Percentiles rank a stretch among this genome's conserved stretches.
Evolutionary conservation across 2,797 vertebrate species (phyloP).

Genomic region (Pristis pectinata): DNA sequence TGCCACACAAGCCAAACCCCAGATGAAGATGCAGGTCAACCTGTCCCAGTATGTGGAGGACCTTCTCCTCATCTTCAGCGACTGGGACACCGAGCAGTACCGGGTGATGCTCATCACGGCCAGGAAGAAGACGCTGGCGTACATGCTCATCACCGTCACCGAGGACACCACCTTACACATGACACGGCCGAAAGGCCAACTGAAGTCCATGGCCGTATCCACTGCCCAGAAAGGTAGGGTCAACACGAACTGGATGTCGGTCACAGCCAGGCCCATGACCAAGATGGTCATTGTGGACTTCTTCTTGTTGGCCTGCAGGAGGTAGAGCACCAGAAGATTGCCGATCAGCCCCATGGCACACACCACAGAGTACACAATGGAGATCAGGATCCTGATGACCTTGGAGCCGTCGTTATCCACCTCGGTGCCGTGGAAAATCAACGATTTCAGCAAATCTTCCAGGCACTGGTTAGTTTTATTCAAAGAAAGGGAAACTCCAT

Average conservation of each 20-base stretch:
- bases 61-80: conserved; percentile 58
- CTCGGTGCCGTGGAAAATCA: conserved; percentile 57
- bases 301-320: conserved; percentile 58
- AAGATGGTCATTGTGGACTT: conserved; percentile 60
- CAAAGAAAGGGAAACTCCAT: background rate
- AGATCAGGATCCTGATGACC: conserved; percentile 57
- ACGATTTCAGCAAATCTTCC: conserved; percentile 55
- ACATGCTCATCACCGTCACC: conserved; percentile 67
- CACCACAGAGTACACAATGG: conserved; percentile 63
- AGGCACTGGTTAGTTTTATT: conserved; percentile 54
- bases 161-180: conserved; percentile 67
- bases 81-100: conserved; percentile 56
- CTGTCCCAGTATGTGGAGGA: conserved; percentile 53
- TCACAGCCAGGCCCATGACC: conserved; percentile 61
- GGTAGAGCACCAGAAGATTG: conserved; percentile 63
- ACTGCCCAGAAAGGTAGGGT: conserved; percentile 65
- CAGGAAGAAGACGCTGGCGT: conserved; percentile 67
- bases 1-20: conserved; percentile 57
- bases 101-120: conserved; percentile 64
- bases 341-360: conserved; percentile 66
- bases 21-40: conserved; percentile 60
- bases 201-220: conserved; percentile 62
- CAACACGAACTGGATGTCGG: conserved; percentile 64
- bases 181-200: conserved; percentile 62
- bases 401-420: conserved; percentile 58